Evolutionary conservation across 2,113 vertebrate genomes (phyloP).

Genomic region (Amazona vittata): DNA sequence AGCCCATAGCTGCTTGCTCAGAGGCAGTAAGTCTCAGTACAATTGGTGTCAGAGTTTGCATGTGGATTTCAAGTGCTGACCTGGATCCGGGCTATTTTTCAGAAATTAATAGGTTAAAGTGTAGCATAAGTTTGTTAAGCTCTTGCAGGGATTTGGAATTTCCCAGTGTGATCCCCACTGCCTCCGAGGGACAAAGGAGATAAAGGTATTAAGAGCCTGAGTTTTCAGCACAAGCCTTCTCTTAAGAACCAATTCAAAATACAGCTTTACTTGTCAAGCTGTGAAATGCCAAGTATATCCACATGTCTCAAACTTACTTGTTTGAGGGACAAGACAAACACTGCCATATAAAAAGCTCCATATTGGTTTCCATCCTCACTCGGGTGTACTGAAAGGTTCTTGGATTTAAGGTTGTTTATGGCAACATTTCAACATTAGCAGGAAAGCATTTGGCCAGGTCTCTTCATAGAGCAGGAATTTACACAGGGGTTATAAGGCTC

Average conservation of each 20-base stretch:
- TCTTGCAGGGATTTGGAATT: slow-evolving; percentile 17
- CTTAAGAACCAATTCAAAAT: slow-evolving; percentile 11
- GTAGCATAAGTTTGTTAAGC: background rate
- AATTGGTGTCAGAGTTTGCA: background rate
- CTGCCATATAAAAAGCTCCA: background rate
- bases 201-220: slow-evolving; percentile 40
- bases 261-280: slow-evolving; percentile 16
- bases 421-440: background rate
- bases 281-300: background rate
- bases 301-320: background rate
- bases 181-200: background rate
- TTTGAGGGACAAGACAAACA: background rate
- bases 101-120: slow-evolving; percentile 19
- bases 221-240: slow-evolving; percentile 35
- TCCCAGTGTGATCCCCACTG: slow-evolving; percentile 14
- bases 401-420: slow-evolving; percentile 2
- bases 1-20: background rate
- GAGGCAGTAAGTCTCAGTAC: background rate
- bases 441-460: background rate
- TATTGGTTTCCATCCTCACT: background rate
- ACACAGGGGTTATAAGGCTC: slow-evolving; percentile 35
- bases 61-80: background rate
- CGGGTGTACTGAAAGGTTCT: background rate
- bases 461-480: slow-evolving; percentile 28
- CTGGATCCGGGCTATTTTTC: background rate